Evolutionary conservation across 2,797 vertebrate species (phyloP).

Genomic region (Chaetophractus vellerosus): DNA sequence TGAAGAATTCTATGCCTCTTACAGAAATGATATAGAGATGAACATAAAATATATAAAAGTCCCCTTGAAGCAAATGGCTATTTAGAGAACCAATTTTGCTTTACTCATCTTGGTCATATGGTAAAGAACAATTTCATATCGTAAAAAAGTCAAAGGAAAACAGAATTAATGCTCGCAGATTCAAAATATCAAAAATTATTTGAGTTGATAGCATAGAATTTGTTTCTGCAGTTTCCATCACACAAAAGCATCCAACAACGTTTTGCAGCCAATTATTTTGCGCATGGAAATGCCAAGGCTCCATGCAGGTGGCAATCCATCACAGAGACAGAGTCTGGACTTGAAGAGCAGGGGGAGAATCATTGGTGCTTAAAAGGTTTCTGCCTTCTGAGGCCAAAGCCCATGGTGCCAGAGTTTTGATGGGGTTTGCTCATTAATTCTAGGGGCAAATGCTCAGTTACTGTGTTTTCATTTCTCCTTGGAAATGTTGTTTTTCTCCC

Average conservation of each 20-base stretch:
- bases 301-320: slow-evolving; percentile 58
- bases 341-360: neutral
- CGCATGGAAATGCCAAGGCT: slow-evolving; percentile 69
- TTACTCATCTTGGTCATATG: neutral
- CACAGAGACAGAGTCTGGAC: neutral
- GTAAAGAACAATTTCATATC: slow-evolving; percentile 30
- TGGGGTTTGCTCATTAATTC: slow-evolving; percentile 70
- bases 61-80: slow-evolving; percentile 36
- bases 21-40: slow-evolving; percentile 18
- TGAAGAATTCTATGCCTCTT: slow-evolving; percentile 38
- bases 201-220: slow-evolving; percentile 45
- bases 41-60: neutral
- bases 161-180: slow-evolving; percentile 23
- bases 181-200: slow-evolving; percentile 35
- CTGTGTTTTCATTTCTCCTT: neutral
- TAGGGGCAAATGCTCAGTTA: neutral
- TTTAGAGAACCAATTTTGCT: slow-evolving; percentile 16
- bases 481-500: neutral
- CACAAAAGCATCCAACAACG: slow-evolving; percentile 34
- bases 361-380: slow-evolving; percentile 46
- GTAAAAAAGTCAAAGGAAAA: slow-evolving; percentile 35
- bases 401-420: slow-evolving; percentile 17
- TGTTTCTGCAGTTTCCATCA: slow-evolving; percentile 55
- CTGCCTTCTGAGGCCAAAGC: slow-evolving; percentile 60
- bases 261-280: slow-evolving; percentile 76